Evolutionary conservation across 2,113 vertebrate species (phyloP), one percentile per base, ranked within the genome.

Genomic region (Ivindomyrus marchei): DNA sequence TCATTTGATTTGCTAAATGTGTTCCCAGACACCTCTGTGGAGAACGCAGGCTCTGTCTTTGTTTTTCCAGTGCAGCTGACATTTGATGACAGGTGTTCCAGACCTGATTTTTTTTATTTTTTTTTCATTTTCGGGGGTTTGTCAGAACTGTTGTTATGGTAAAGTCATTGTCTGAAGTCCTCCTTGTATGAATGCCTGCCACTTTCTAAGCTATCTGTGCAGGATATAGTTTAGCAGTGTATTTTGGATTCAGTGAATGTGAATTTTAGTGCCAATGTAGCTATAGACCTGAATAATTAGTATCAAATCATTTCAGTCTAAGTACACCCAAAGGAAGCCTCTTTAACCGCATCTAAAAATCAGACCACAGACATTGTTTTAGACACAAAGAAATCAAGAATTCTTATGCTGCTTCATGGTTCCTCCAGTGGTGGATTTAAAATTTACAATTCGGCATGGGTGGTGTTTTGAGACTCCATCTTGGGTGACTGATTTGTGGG

Each of bases 51-150:
- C n/a, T 56, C 85, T 39, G 50, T 27, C 52, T 56, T 88, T 58
- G 56, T 88, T 88, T 88, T 88, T 80, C 74, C 74, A 80, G 74
- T 42, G 74, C 74, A 80, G 31, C 36, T 80, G 74, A 80, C 74
- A 42, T 80, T 80, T 80, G 74, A 42, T 80, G 36, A 80, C 74
- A 80, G 74, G 13, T 80, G 36, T 42, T 42, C 36, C 15, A 19
- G 11, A 80, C 36, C 15, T 80, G 0, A 0, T 47, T 47, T 47
- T 47, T 47, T 47, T 47, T 47, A 1, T 46, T 46, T 46, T 46
- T 46, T 46, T 46, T 46, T 46, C 4, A 46, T 46, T 47, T 47
- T 10, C 9, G 0, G 52, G 10, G 10, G 13, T 80, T 42, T 80
- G 74, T 17, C 15, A 36, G 36, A 17, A 80, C 17, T 42, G 36